Evolutionary conservation across 2,888 invertebrate species (phyloP).

Genomic region (Rhopalosiphum nymphaeae): DNA sequence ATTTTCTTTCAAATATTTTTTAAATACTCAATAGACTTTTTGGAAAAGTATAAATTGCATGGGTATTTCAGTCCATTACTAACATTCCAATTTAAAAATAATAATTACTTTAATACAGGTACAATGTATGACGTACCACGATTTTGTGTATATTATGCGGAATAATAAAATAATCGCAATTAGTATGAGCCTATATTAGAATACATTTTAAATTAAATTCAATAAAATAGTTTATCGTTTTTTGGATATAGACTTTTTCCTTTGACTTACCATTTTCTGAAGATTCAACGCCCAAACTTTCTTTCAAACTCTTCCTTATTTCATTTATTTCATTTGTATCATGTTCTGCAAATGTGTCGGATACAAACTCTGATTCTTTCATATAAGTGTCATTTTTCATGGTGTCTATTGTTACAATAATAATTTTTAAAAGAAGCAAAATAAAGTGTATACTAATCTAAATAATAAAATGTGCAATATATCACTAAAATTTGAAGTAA

Average conservation of each 20-base stretch:
- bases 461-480: slow-evolving; percentile 41
- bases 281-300: slow-evolving; percentile 62
- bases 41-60: background rate
- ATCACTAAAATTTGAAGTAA: background rate
- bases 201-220: background rate
- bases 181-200: background rate
- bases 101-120: background rate
- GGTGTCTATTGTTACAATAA: slow-evolving; percentile 61
- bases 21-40: background rate
- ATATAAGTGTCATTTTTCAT: slow-evolving; percentile 52
- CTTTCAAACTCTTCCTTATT: slow-evolving; percentile 59
- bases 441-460: slow-evolving; percentile 45
- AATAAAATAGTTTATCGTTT: slow-evolving; percentile 1
- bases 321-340: slow-evolving; percentile 61
- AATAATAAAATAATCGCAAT: slow-evolving; percentile 24
- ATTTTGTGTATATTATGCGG: background rate
- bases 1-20: background rate
- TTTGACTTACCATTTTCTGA: slow-evolving; percentile 62
- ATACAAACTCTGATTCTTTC: slow-evolving; percentile 64
- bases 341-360: slow-evolving; percentile 62
- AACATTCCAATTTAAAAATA: background rate
- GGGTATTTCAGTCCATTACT: background rate
- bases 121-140: background rate
- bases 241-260: slow-evolving; percentile 22
- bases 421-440: slow-evolving; percentile 46